Conservation (phyloP, 1,140 invertebrate genomes). For the Doryteuthis pealeii region DNA sequence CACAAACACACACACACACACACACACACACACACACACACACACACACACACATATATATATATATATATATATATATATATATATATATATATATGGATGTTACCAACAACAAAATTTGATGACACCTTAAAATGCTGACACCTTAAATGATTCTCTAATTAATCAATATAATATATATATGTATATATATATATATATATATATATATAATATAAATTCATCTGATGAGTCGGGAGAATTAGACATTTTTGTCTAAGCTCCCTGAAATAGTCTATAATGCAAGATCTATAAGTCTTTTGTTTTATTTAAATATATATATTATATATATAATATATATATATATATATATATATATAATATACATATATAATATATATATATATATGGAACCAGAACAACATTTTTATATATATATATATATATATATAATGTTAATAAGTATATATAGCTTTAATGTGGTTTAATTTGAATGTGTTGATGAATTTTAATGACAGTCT, state of each 20-base stretch:
- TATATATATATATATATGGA: not conserved
- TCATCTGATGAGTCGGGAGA: no score
- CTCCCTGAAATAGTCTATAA: no score
- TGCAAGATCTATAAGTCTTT: no score
- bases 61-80: not conserved
- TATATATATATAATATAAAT: not conserved
- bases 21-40: not conserved
- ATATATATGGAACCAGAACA: no score
- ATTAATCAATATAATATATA: not conserved
- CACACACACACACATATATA: not conserved
- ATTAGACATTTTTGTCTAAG: no score
- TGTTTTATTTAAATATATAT: not conserved
- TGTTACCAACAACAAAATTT: not conserved
- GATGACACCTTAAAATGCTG: no score
- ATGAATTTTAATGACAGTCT: no score
- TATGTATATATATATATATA: not conserved
- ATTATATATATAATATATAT: not conserved
- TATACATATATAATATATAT: no score
- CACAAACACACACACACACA: not conserved
- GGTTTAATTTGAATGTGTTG: not conserved
- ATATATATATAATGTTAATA: no score
- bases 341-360: no score
- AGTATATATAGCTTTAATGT: not conserved
- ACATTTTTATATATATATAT: no score
- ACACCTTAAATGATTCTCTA: no score